These are phyloP conservation scores for Lamproptera curius DNA, from an alignment of 2,888 invertebrate genomes.

Conservation along the genomic window DNA sequence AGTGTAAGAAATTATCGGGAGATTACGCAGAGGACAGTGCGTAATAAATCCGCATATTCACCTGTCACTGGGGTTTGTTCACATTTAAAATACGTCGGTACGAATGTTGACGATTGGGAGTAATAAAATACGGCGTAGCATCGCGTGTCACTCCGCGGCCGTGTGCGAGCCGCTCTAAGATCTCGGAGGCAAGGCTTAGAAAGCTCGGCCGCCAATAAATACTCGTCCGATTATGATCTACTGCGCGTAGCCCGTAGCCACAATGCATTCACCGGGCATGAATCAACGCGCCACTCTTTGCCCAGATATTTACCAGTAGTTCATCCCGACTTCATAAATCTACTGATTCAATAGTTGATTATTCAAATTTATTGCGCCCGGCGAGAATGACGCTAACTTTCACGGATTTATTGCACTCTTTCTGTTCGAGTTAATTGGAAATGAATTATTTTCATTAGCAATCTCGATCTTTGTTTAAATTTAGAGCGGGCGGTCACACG, in stretches of 20 bases:
- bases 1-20: conserved; percentile 25
- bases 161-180: conserved; percentile 48
- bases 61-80: conserved; percentile 42
- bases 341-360: conserved; percentile 33
- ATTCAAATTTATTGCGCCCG: conserved; percentile 31
- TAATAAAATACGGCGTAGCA: conserved; percentile 37
- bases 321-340: conserved; percentile 37
- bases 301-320: conserved; percentile 35
- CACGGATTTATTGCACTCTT: conserved; percentile 22
- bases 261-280: conserved; percentile 40
- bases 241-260: conserved; percentile 74
- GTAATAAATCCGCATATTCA: conserved; percentile 44
- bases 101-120: conserved; percentile 27
- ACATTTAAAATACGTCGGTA: conserved; percentile 34
- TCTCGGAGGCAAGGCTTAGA: conserved; percentile 48
- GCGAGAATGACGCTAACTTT: conserved; percentile 20
- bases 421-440: conserved; percentile 17
- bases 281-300: conserved; percentile 34
- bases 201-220: conserved; percentile 71
- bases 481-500: conserved; percentile 7
- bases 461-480: conserved; percentile 12
- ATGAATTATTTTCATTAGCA: conserved; percentile 12
- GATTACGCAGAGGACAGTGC: conserved; percentile 34
- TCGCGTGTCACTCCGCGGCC: conserved; percentile 60
- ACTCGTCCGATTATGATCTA: conserved; percentile 75